These are phyloP conservation scores for Podarcis muralis DNA, from an alignment of 2,113 vertebrate genomes.

Conservation along the genomic window DNA sequence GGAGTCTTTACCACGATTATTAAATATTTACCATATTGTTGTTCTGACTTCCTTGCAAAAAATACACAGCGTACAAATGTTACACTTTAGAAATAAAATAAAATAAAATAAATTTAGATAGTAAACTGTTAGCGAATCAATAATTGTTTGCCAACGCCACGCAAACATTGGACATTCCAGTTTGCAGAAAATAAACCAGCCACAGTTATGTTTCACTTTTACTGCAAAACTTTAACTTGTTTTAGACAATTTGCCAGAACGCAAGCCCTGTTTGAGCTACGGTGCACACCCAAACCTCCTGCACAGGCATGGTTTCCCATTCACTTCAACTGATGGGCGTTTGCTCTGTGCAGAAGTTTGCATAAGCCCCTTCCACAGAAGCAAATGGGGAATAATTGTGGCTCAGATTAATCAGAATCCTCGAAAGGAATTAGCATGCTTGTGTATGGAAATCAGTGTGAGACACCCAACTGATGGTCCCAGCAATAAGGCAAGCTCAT, in stretches of 20 bases:
- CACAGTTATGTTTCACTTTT: slow-evolving; percentile 26
- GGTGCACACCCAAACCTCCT: neutral
- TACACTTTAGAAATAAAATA: slow-evolving; percentile 55
- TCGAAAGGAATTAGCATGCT: too few species aligned
- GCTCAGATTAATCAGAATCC: neutral
- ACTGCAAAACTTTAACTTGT: neutral
- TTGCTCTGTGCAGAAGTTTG: neutral
- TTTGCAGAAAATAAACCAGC: slow-evolving; percentile 19
- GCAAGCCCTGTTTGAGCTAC: neutral
- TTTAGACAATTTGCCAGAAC: neutral
- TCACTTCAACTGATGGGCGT: neutral
- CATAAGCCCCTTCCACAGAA: neutral
- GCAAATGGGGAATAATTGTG: neutral
- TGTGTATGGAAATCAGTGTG: too few species aligned
- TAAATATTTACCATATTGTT: slow-evolving; percentile 72
- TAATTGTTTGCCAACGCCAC: slow-evolving; percentile 26
- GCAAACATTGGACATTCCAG: slow-evolving; percentile 40
- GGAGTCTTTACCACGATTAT: slow-evolving; percentile 60
- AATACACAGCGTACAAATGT: slow-evolving; percentile 41
- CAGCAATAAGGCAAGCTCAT: too few species aligned
- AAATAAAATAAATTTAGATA: slow-evolving; percentile 52
- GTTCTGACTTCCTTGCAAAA: slow-evolving; percentile 56
- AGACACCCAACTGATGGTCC: too few species aligned
- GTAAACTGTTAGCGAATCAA: slow-evolving; percentile 37
- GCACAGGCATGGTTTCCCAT: neutral